Evolutionary conservation across 2,113 vertebrate genomes (phyloP).

Genomic region (Mesocricetus auratus): DNA sequence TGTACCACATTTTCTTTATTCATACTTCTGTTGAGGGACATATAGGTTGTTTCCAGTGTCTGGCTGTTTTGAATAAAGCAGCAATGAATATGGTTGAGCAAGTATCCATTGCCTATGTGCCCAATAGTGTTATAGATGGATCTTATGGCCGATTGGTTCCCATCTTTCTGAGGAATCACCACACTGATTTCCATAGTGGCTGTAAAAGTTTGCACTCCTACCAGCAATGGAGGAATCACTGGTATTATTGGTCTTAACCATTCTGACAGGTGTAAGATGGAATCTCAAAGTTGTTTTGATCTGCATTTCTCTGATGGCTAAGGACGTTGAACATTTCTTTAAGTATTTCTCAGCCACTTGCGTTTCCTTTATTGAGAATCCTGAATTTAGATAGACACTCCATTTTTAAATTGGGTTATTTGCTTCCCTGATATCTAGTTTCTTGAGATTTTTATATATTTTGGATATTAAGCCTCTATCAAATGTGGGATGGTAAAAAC

Average conservation of each 20-base stretch:
- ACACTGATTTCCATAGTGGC: neutral
- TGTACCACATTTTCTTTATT: neutral
- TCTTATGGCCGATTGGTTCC: neutral
- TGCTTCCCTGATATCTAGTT: neutral
- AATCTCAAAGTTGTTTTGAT: neutral
- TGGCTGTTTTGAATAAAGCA: neutral
- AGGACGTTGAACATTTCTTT: neutral
- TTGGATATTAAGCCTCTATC: neutral
- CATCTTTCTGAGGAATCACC: neutral
- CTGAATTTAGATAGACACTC: neutral
- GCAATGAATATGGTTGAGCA: neutral
- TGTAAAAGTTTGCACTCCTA: neutral
- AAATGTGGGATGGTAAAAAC: neutral
- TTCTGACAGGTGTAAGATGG: neutral
- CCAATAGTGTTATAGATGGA: neutral
- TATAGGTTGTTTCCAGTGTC: neutral
- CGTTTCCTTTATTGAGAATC: neutral
- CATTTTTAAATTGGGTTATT: neutral
- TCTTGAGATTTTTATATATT: neutral
- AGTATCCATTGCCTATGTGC: neutral
- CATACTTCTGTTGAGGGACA: neutral
- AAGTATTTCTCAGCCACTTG: neutral
- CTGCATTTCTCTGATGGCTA: neutral
- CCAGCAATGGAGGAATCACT: neutral
- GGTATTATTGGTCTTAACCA: neutral